phyloP scores from a whole-genome alignment of 2,888 invertebrate species.

The Hyles lineata region DNA sequence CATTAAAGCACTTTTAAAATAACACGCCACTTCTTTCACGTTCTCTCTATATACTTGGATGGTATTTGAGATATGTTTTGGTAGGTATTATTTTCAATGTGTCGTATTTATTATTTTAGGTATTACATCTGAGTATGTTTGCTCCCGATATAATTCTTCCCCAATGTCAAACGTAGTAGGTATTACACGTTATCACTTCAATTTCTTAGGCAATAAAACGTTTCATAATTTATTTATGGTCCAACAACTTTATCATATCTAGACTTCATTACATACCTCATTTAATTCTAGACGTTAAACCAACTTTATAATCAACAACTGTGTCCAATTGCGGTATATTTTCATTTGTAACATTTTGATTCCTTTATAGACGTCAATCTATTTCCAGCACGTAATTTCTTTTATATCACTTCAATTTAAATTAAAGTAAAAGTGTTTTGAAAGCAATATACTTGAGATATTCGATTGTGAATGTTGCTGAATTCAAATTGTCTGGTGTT shows the following conservation, averaged over 20 bases:
- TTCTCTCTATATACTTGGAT: too few relatives aligned
- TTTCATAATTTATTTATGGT: conserved; percentile 16
- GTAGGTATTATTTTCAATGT: too few relatives aligned
- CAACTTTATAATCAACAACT: conserved; percentile 13
- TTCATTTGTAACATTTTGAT: conserved; percentile 3
- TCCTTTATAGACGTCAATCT: background rate
- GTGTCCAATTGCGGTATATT: conserved; percentile 13
- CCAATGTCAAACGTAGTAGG: background rate
- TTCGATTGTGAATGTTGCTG: background rate
- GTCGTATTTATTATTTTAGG: too few relatives aligned
- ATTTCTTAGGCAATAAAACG: background rate
- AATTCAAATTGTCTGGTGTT: conserved; percentile 11
- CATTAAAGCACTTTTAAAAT: too few relatives aligned
- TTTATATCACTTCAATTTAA: background rate
- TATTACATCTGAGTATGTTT: too few relatives aligned
- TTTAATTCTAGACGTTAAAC: background rate
- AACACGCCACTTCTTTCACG: too few relatives aligned
- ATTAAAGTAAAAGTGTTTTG: background rate
- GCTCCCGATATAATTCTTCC: background rate
- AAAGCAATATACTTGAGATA: conserved; percentile 3
- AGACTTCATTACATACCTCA: conserved; percentile 12
- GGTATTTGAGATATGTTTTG: too few relatives aligned
- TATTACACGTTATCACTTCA: background rate
- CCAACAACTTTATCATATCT: conserved; percentile 5
- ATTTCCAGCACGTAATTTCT: background rate